Percentiles rank a stretch among this genome's conserved stretches.
Conservation (phyloP, 2,797 vertebrate genomes). For the Poeciliopsis turneri region DNA sequence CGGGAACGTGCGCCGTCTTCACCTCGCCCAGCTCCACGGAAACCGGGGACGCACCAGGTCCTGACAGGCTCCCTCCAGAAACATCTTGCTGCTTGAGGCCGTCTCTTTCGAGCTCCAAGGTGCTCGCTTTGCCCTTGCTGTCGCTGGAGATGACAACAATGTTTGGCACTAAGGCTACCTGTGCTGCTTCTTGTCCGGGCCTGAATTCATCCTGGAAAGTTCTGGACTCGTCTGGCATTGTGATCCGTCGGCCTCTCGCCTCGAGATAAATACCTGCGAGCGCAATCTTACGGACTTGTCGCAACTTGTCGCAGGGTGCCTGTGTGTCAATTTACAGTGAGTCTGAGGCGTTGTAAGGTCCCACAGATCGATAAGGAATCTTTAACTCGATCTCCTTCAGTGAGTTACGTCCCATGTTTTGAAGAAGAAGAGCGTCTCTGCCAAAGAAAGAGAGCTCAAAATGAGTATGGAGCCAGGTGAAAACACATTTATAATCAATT, state of each 20-base stretch:
- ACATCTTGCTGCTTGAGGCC: not conserved
- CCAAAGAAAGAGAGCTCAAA: not conserved
- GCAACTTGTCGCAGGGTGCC: not conserved
- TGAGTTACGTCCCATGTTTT: slow-evolving; percentile 10
- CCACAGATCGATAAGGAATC: slow-evolving; percentile 21
- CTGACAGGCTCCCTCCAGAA: not conserved
- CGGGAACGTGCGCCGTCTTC: slow-evolving; percentile 21
- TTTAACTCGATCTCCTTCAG: slow-evolving; percentile 15
- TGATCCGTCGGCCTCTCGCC: slow-evolving; percentile 28
- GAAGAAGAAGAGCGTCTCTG: slow-evolving; percentile 23
- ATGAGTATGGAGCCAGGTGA: not conserved
- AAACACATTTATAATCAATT: not conserved
- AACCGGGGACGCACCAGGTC: slow-evolving; percentile 5
- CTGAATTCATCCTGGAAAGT: slow-evolving; percentile 9
- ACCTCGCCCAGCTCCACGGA: slow-evolving; percentile 62
- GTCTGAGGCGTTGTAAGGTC: not conserved
- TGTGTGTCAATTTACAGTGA: not conserved
- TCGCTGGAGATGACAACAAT: slow-evolving; percentile 1
- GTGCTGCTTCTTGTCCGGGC: not conserved
- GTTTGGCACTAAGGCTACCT: slow-evolving; percentile 28
- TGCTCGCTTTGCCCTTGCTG: slow-evolving; percentile 4
- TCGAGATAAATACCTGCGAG: slow-evolving; percentile 17
- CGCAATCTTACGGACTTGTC: not conserved
- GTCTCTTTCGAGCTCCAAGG: slow-evolving; percentile 47
- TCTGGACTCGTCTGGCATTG: slow-evolving; percentile 56